Evolutionary conservation across 2,888 invertebrate species (phyloP), one percentile per base, ranked within the genome.

Genomic region (Aleiodes alternator): DNA sequence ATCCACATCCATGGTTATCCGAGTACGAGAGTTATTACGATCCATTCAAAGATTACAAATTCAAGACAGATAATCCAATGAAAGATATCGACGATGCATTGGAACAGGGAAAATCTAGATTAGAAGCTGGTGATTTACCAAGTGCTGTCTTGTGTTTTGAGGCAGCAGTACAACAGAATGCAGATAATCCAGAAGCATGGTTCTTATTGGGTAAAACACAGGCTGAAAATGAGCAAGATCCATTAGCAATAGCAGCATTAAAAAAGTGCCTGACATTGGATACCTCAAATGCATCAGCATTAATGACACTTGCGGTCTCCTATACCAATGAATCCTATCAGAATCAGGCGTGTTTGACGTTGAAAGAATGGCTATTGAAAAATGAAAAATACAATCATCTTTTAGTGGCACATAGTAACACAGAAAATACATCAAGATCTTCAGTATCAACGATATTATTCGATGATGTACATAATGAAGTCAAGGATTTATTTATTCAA

Each of bases 221-320:
- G 90, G 97, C 99, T 53, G 98, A 99, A 91, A 99, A 99, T 91
- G 99, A 99, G 91, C 98, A 95, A 90, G 99, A 99, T 90, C 95
- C 96, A 3, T 92, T 94, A 82, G 98, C 98, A 9, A 99, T 99
- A 84, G 94, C 96, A 61, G 99, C 99, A 0, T 91, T 99, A 43
- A 96, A 95, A 86, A 95, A 94, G 89, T 97, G 97, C 76, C 87
- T 97, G 66, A 92, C 93, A 75, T 87, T 98, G 72, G 94, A 96
- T 78, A 95, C 97, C 0, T 91, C 92, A 9, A 97, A 98, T 89
- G 90, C 95, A 68, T 92, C 93, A 79, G 98, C 97, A 0, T 92
- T 98, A 72, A 96, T 98, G 93, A 94, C 96, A 0, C 90, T 99
- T 72, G 97, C 98, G 50, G 97, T 98, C 16, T 96, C 97, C 81